Conservation (phyloP, 2,113 vertebrate genomes). For the Sinosuthora webbiana region DNA sequence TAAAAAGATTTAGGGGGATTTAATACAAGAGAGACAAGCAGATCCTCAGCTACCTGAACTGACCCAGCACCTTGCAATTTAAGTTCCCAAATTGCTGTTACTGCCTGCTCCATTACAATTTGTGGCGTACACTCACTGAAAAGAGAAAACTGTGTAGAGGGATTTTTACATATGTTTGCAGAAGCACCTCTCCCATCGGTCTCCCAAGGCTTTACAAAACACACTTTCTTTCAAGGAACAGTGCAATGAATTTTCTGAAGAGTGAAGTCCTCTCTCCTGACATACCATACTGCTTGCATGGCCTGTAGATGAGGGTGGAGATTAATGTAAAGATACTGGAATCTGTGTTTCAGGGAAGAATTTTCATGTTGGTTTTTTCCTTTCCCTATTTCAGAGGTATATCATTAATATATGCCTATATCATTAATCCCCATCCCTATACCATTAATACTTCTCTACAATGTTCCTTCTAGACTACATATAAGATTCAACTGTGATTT, state of each 20-base stretch:
- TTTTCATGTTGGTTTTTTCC: rapidly evolving
- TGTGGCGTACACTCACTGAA: background rate
- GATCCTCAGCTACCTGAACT: background rate
- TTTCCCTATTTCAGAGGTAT: background rate
- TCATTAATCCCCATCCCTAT: no score
- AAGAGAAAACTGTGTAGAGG: background rate
- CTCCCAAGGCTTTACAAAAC: background rate
- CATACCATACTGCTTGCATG: background rate
- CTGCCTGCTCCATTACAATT: background rate
- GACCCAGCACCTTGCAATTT: background rate
- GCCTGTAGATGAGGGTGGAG: background rate
- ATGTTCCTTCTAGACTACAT: background rate
- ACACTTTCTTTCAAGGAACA: background rate
- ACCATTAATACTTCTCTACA: background rate
- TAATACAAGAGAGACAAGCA: background rate
- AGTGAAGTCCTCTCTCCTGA: background rate
- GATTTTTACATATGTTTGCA: background rate
- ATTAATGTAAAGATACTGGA: rapidly evolving
- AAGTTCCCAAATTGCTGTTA: background rate
- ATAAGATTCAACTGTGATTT: background rate
- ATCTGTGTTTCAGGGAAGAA: background rate
- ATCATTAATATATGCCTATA: no score
- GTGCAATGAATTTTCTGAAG: background rate
- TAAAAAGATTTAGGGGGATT: background rate
- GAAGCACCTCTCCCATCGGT: background rate